These are phyloP conservation scores for Epinotia demarniana DNA, from an alignment of 2,888 invertebrate genomes.

Conservation along the genomic window DNA sequence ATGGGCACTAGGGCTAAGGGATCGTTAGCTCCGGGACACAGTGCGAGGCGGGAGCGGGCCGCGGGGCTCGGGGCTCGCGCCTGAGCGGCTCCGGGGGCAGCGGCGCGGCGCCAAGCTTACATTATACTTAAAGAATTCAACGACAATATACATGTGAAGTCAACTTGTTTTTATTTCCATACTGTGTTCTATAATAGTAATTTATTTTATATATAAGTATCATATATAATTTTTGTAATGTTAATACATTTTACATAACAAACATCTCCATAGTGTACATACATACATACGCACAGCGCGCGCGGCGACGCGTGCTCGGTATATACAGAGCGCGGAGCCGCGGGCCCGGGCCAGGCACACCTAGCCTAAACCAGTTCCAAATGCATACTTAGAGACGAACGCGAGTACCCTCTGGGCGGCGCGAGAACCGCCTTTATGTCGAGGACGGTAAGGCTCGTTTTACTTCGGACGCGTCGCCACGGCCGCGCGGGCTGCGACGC, in stretches of 20 bases:
- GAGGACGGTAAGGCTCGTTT: neutral
- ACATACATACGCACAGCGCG: conserved; percentile 71
- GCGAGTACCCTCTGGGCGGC: neutral
- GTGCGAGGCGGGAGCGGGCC: conserved; percentile 46
- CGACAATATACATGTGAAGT: conserved; percentile 71
- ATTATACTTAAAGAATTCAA: conserved; percentile 79
- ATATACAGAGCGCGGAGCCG: conserved; percentile 67
- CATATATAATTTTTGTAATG: conserved; percentile 84
- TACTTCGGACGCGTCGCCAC: neutral
- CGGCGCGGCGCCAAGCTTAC: conserved; percentile 67
- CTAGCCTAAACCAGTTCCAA: neutral
- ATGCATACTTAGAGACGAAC: neutral
- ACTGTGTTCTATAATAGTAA: conserved; percentile 85
- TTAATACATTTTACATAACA: conserved; percentile 85
- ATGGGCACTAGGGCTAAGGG: conserved; percentile 59
- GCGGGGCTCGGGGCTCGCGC: conserved; percentile 3
- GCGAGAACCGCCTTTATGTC: neutral
- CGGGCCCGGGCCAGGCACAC: conserved; percentile 50
- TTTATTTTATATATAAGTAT: conserved; percentile 83
- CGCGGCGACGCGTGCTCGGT: conserved; percentile 64
- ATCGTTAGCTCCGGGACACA: conserved; percentile 62
- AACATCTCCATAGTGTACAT: conserved; percentile 82
- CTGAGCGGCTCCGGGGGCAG: neutral
- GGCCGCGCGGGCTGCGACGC: neutral
- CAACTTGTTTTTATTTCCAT: conserved; percentile 82